Conservation (phyloP, 2,113 vertebrate species). For the Phrynocephalus versicolor region DNA sequence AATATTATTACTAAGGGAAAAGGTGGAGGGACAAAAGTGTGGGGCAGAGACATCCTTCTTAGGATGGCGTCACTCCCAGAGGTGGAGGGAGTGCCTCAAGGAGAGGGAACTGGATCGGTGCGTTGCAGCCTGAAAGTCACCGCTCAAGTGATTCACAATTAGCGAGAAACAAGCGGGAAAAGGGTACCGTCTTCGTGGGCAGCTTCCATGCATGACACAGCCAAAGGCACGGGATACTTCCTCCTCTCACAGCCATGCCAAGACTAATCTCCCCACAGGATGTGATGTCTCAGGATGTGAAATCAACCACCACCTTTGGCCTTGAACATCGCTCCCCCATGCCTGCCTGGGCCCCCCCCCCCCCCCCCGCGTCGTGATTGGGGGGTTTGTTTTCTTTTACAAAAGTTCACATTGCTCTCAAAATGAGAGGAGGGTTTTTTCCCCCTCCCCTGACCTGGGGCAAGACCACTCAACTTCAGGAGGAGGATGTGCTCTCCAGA, state of each 20-base stretch:
- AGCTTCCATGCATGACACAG: neutral
- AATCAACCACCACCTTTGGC: constrained; percentile 18
- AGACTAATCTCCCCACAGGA: constrained; percentile 1
- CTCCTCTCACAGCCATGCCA: constrained; percentile 12
- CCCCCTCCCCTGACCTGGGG: constrained; percentile 1
- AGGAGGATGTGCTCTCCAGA: neutral
- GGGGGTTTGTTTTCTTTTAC: constrained; percentile 9
- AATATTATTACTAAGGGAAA: constrained; percentile 14
- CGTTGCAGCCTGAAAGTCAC: neutral
- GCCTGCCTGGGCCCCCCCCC: too few relatives aligned
- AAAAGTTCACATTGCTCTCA: constrained; percentile 3
- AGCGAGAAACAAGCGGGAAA: constrained; percentile 8
- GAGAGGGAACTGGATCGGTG: neutral
- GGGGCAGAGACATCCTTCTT: neutral
- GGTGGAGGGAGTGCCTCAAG: neutral
- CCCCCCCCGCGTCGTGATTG: neutral
- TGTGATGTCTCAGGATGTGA: constrained; percentile 3
- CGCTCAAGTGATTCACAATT: constrained; percentile 7
- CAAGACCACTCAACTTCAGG: neutral
- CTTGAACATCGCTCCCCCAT: neutral
- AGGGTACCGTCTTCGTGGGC: neutral
- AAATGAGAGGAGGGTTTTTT: constrained; percentile 3
- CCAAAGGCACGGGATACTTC: neutral
- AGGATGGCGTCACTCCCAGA: neutral
- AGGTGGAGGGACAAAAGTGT: constrained; percentile 8